Conservation (phyloP, 2,113 vertebrate genomes). For the Melanotaenia duboulayi region DNA sequence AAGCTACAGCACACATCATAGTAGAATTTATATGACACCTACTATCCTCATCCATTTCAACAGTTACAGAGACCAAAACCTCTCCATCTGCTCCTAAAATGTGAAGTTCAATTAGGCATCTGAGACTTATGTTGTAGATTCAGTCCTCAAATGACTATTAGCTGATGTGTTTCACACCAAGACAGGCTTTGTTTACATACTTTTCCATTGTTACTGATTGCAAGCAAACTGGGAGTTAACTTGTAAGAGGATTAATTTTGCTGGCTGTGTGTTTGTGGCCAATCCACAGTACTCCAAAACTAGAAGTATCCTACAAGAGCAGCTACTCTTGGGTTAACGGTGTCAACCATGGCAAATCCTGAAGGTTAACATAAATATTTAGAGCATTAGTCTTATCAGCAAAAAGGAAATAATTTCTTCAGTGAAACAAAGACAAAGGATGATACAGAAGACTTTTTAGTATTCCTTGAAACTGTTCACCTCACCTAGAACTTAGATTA, state of each 20-base stretch:
- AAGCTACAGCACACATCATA: slow-evolving; percentile 44
- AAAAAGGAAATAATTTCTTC: neutral
- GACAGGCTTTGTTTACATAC: neutral
- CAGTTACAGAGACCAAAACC: slow-evolving; percentile 52
- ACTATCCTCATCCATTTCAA: slow-evolving; percentile 48
- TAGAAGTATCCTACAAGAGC: neutral
- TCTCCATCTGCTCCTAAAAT: slow-evolving; percentile 40
- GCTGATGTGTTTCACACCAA: slow-evolving; percentile 20
- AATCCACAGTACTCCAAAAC: neutral
- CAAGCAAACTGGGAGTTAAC: neutral
- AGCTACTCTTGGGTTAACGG: neutral
- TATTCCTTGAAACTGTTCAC: too few relatives aligned
- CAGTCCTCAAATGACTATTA: slow-evolving; percentile 41
- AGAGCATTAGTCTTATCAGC: neutral
- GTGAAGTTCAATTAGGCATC: slow-evolving; percentile 12
- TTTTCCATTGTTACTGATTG: neutral
- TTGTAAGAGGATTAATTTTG: neutral
- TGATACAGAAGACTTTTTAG: neutral
- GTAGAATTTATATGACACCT: slow-evolving; percentile 38
- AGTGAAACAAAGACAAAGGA: neutral
- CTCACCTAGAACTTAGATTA: too few relatives aligned
- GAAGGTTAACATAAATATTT: neutral
- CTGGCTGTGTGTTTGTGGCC: neutral
- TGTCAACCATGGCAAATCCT: neutral
- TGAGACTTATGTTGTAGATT: slow-evolving; percentile 29